Conservation (phyloP, 2,797 vertebrate genomes). For the Enteromius anoplus region DNA sequence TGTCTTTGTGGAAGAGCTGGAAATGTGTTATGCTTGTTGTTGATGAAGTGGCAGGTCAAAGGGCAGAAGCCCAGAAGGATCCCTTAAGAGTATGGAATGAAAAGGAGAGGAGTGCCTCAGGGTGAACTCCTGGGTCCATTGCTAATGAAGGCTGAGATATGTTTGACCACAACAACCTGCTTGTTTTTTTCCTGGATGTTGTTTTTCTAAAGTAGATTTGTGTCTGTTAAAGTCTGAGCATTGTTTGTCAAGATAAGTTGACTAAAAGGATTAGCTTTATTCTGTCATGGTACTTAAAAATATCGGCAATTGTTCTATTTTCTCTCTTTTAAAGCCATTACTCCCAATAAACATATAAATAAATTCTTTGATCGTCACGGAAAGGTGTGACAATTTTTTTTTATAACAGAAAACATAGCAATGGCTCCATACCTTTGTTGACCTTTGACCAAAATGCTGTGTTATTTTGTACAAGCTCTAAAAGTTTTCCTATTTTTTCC, state of each 20-base stretch:
- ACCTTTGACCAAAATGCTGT: neutral
- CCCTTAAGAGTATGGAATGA: constrained; percentile 29
- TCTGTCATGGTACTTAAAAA: neutral
- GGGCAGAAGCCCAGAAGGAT: constrained; percentile 42
- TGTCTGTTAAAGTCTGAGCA: neutral
- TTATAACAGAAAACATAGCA: neutral
- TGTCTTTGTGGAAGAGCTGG: constrained; percentile 65
- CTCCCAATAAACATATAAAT: neutral
- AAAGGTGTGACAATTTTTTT: neutral
- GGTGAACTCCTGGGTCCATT: constrained; percentile 14
- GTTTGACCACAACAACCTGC: neutral
- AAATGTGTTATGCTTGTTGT: constrained; percentile 62
- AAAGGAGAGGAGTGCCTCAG: constrained; percentile 34
- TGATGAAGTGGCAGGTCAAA: constrained; percentile 62
- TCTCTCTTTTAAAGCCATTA: neutral
- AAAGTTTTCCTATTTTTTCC: neutral
- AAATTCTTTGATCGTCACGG: neutral
- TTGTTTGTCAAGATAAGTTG: neutral
- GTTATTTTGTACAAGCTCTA: neutral
- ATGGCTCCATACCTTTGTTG: neutral
- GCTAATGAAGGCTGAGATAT: neutral
- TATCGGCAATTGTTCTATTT: neutral
- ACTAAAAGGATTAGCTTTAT: neutral
- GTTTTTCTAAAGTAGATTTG: neutral
- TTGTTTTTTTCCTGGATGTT: neutral